Conservation (phyloP, 2,113 vertebrate species). For the Panurus biarmicus region DNA sequence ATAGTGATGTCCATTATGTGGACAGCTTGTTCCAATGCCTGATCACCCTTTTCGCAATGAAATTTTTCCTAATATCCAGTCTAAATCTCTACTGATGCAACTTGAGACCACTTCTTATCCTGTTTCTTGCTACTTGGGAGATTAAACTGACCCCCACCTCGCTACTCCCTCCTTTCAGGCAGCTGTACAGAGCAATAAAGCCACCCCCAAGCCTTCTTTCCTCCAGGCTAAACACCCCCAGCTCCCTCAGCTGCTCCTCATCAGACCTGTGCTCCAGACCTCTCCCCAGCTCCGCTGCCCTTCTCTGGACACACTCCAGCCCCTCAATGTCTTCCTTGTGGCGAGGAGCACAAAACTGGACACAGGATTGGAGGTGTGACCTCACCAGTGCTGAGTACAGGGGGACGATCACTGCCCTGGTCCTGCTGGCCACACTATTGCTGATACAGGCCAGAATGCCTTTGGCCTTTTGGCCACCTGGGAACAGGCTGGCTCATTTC, state of each 20-base stretch:
- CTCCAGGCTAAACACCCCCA: background rate
- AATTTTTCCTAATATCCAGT: background rate
- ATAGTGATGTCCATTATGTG: background rate
- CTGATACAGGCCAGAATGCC: background rate
- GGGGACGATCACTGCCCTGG: accelerated
- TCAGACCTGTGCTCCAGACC: accelerated
- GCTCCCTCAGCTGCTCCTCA: accelerated
- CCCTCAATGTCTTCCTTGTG: background rate
- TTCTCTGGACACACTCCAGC: accelerated
- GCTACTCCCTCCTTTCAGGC: background rate
- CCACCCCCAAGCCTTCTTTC: background rate
- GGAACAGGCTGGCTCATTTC: background rate
- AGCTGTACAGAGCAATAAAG: background rate
- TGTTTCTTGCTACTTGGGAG: background rate
- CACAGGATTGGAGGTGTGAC: accelerated
- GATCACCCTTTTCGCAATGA: accelerated
- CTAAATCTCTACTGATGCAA: background rate
- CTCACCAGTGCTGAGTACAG: background rate
- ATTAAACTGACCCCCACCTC: accelerated
- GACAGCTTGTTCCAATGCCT: background rate
- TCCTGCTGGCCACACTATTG: background rate
- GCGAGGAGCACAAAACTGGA: accelerated
- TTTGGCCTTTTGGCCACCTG: background rate
- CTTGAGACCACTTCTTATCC: background rate
- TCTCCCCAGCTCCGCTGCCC: accelerated